Evolutionary conservation across 1,140 invertebrate species (phyloP), one percentile per base, ranked within the genome.

Genomic region (Drosophila pandora): DNA sequence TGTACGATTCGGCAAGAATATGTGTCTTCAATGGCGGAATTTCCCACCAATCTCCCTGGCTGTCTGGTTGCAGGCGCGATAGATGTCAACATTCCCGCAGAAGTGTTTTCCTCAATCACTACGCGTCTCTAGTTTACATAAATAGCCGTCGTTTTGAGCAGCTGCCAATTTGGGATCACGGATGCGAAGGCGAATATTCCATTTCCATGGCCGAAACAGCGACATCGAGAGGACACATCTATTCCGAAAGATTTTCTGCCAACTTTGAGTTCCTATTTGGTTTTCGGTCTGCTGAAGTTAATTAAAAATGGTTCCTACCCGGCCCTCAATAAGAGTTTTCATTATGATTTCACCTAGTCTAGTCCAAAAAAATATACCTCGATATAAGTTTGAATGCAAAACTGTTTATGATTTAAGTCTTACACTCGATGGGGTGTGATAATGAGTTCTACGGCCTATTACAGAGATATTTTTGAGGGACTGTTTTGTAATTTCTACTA

Each of bases 221-320:
- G 60, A 53, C 60, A 64, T 64, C 60, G 60, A 12, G 59, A 64
- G 60, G 60, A 53, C 34, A 28, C 63, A 53, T 53, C 30, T 23
- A 64, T 54, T 70, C 49, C 52, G 49, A 72, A 55, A 83, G 70
- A 87, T 83, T 88, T 88, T 88, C 79, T 79, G 84, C 59, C 59
- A 72, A 62, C 50, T 76, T 83, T 83, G 57, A 65, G 79, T 79
- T 87, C 47, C 53, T 82, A 70, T 88, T 88, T 88, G 83, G 65
- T 89, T 88, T 88, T 88, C 84, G 83, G 83, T 88, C 83, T 88
- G 76, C 58, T 88, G 83, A 79, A 88, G 87, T 88, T 88, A 88
- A 88, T 88, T 88, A 88, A 88, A 84, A 88, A 83, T 57, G 67
- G 71, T 70, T 77, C 78, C 79, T 76, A 70, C 75, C 68, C 76